Conservation (phyloP, 2,113 vertebrate species). For the Menura novaehollandiae region DNA sequence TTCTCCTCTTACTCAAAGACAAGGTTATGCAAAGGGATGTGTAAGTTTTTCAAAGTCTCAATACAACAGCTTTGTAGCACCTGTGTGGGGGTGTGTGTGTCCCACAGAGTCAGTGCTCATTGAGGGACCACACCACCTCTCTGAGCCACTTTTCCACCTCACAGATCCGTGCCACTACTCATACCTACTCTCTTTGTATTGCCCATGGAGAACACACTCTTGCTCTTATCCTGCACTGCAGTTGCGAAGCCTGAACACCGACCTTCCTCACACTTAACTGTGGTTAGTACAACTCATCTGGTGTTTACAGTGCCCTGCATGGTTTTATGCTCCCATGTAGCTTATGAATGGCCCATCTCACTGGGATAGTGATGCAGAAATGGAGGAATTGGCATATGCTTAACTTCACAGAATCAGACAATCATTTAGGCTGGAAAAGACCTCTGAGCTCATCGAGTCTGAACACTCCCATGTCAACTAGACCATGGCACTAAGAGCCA, state of each 20-base stretch:
- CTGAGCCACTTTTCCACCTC: background rate
- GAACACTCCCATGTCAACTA: background rate
- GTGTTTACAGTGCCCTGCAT: background rate
- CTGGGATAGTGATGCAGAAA: background rate
- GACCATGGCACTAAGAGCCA: background rate
- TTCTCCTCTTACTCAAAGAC: background rate
- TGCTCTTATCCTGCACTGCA: background rate
- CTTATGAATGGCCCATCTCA: background rate
- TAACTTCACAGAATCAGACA: background rate
- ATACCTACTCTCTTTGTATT: background rate
- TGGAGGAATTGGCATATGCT: background rate
- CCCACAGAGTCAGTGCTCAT: background rate
- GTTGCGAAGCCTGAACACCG: background rate
- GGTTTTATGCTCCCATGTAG: background rate
- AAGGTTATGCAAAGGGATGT: background rate
- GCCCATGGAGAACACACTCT: background rate
- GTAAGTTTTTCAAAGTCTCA: background rate
- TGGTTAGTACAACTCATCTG: background rate
- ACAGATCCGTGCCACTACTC: background rate
- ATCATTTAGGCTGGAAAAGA: background rate
- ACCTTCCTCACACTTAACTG: background rate
- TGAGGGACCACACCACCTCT: background rate
- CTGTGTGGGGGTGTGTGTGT: no score
- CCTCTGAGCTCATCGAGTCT: fast-evolving
- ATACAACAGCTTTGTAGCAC: background rate